Evolutionary conservation across 2,113 vertebrate species (phyloP), one percentile per base, ranked within the genome.

Genomic region (Amblyopsis rosae): DNA sequence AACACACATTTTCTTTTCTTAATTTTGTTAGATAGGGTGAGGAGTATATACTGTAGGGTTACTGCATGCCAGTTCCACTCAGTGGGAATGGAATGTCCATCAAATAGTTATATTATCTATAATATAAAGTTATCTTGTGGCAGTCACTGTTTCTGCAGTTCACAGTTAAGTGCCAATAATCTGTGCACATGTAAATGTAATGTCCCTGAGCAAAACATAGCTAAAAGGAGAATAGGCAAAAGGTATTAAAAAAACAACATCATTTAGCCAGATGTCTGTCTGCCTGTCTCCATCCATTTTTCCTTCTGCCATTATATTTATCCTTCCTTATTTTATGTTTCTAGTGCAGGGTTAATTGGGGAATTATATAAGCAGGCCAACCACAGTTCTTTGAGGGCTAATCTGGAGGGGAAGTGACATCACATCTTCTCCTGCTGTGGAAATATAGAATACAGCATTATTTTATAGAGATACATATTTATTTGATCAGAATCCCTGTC

Each of bases 351-450:
- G 67, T 33, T 79, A n/a, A 62, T 45, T 51, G n/a, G 32, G 47
- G 4, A 17, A 9, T n/a, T 1, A 10, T 9, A 26, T 4, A 16
- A 57, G 17, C 54, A 3, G 7, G 9, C 59, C 59, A n/a, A n/a
- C 45, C 45, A 53, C 45, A 19, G 62, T 62, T 45, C 12, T 66
- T 12, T 11, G 13, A 67, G 12, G 19, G 19, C 26, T 51, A 51
- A 51, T 4, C 4, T 49, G 10, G 13, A 12, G 54, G 60, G 35
- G 33, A 70, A 26, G 47, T 32, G 66, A 17, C 61, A 66, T 90
- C 80, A 92, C 0, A 41, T 69, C 57, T 3, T 82, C 46, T 69
- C 60, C 71, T 59, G 59, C 91, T 92, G 82, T 60, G 55, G 62
- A 66, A 57, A 45, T 47, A 33, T 26, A 53, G 15, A 17, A 13